Percentiles rank a stretch among this genome's conserved stretches.
Conservation (phyloP, 2,797 vertebrate genomes). For the Typhlichthys subterraneus region DNA sequence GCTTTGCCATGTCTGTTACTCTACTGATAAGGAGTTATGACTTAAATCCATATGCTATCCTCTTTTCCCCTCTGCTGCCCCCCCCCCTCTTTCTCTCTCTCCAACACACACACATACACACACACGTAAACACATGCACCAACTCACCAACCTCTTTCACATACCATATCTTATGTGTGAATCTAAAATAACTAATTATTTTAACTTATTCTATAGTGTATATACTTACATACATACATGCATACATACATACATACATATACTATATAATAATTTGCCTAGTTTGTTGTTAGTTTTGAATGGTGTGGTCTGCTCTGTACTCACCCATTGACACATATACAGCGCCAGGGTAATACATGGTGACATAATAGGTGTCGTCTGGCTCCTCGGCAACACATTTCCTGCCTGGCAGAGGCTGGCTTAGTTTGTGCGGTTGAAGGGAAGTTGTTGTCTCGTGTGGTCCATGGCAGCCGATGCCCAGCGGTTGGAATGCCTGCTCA, state of each 20-base stretch:
- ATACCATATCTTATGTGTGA: background rate
- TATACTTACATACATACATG: too few relatives aligned
- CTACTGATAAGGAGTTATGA: conserved; percentile 61
- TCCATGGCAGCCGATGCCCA: conserved; percentile 33
- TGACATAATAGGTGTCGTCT: conserved; percentile 66
- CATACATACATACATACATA: too few relatives aligned
- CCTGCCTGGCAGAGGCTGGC: conserved; percentile 36
- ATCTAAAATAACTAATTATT: conserved; percentile 15
- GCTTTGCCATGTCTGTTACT: conserved; percentile 50
- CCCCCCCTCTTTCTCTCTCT: conserved; percentile 9
- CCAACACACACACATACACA: too few relatives aligned
- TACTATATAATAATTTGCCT: too few relatives aligned
- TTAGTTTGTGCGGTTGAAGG: conserved; percentile 21
- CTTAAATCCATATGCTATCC: conserved; percentile 30
- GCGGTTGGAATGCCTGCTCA: conserved; percentile 28
- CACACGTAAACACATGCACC: too few relatives aligned
- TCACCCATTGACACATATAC: conserved; percentile 69
- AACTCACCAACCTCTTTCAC: too few relatives aligned
- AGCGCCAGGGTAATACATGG: conserved; percentile 63
- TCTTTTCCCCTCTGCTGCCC: conserved; percentile 31
- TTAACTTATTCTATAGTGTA: too few relatives aligned
- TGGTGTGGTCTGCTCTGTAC: conserved; percentile 38
- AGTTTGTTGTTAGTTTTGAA: too few relatives aligned
- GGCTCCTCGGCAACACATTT: conserved; percentile 52
- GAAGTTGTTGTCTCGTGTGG: conserved; percentile 22